Percentiles rank a stretch among this genome's conserved stretches.
phyloP scores from a whole-genome alignment of 2,888 invertebrate species.

The Fabriciana adippe region DNA sequence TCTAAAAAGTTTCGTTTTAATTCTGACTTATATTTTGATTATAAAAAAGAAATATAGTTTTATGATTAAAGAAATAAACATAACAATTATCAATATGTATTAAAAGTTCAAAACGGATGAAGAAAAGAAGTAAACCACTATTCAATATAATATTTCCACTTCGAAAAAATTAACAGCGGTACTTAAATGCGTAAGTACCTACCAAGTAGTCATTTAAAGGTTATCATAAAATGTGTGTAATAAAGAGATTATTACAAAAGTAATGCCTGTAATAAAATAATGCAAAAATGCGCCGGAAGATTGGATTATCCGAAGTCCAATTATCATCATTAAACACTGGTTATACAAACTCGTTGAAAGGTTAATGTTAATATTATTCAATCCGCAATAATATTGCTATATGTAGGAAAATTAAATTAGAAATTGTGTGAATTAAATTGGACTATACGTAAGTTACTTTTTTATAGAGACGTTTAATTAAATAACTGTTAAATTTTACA shows the following conservation, averaged over 20 bases:
- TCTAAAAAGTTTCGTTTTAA: too few species aligned
- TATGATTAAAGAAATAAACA: too few species aligned
- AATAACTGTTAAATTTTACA: too few species aligned
- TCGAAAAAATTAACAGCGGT: neutral
- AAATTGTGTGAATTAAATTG: too few species aligned
- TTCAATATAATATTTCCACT: too few species aligned
- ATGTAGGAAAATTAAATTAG: neutral
- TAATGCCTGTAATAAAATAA: constrained; percentile 18
- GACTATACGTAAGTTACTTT: neutral
- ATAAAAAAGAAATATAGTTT: too few species aligned
- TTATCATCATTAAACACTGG: constrained; percentile 47
- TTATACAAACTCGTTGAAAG: constrained; percentile 31
- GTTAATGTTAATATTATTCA: constrained; percentile 8
- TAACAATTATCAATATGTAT: too few species aligned
- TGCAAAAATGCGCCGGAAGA: neutral
- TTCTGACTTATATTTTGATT: too few species aligned
- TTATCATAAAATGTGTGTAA: constrained; percentile 11
- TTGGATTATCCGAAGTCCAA: constrained; percentile 38
- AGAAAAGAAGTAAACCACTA: too few species aligned
- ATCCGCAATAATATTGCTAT: constrained; percentile 4
- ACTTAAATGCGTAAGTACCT: neutral
- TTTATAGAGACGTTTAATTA: too few species aligned
- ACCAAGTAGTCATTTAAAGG: constrained; percentile 9
- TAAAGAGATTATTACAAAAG: constrained; percentile 16
- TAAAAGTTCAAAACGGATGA: too few species aligned